Conservation (phyloP, 1,140 invertebrate species). For the Pentalonia nigronervosa region DNA sequence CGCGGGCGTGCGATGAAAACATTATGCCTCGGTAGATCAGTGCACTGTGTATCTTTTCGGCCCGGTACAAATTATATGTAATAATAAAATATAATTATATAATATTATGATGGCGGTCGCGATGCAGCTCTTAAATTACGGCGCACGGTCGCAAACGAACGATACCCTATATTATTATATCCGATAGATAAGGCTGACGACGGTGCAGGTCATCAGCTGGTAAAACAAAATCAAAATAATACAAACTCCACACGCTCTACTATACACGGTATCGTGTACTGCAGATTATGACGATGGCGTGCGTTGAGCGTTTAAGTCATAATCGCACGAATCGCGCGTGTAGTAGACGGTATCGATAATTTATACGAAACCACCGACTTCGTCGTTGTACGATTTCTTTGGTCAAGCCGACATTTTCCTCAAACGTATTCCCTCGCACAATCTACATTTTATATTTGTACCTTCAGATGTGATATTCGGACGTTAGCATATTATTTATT, state of each 20-base stretch:
- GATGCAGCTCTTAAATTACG: background rate
- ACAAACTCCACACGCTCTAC: background rate
- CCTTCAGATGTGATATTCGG: no score
- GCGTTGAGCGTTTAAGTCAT: no score
- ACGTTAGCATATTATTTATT: no score
- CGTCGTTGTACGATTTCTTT: background rate
- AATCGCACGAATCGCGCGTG: no score
- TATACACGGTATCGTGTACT: background rate
- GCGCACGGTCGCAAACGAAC: background rate
- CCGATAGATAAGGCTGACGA: background rate
- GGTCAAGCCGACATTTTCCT: no score
- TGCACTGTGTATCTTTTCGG: background rate
- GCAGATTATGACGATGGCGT: background rate
- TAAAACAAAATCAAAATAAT: conserved; percentile 2
- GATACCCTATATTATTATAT: background rate
- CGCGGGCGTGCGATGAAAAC: background rate
- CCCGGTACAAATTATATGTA: background rate
- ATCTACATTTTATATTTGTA: no score
- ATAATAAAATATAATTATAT: background rate
- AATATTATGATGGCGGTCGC: background rate
- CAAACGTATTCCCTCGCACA: no score
- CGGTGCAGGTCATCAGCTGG: background rate
- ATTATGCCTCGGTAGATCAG: background rate
- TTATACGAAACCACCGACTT: background rate
- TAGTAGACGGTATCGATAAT: background rate